These are phyloP conservation scores for Irena cyanogastra DNA, from an alignment of 2,113 vertebrate species.

Conservation along the genomic window DNA sequence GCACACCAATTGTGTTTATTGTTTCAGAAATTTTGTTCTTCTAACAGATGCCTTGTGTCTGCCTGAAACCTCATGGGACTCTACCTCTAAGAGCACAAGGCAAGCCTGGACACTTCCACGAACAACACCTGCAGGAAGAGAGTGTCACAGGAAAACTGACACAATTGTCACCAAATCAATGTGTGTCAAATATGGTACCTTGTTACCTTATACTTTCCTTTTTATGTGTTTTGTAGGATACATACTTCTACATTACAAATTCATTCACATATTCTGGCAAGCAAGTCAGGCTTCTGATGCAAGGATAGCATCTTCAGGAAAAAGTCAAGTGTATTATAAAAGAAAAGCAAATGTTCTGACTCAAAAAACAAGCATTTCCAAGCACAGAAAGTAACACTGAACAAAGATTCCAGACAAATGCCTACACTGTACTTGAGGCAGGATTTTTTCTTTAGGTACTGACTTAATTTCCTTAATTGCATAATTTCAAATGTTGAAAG, in stretches of 20 bases:
- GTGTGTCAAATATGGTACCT: not conserved
- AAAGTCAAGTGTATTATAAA: not conserved
- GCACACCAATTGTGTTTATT: not conserved
- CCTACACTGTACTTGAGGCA: not conserved
- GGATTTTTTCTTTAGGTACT: not conserved
- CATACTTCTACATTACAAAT: not conserved
- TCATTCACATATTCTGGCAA: not conserved
- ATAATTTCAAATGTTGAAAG: not conserved
- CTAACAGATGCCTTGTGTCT: not conserved
- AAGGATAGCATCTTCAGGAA: not conserved
- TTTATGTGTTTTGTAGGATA: not conserved
- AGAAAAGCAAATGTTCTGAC: not conserved
- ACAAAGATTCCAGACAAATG: not conserved
- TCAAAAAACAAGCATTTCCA: not conserved
- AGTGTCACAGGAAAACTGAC: not conserved
- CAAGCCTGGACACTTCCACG: not conserved
- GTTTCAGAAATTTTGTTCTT: not conserved
- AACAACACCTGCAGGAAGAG: slow-evolving; percentile 19
- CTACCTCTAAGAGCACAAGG: not conserved
- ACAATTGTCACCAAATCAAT: not conserved
- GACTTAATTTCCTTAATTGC: not conserved
- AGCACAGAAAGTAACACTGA: not conserved
- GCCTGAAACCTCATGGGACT: not conserved
- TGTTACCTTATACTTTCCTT: not conserved
- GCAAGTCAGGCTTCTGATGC: not conserved